Evolutionary conservation across 1,140 invertebrate species (phyloP), one percentile per base, ranked within the genome.

Genomic region (Rhizoglyphus robini): DNA sequence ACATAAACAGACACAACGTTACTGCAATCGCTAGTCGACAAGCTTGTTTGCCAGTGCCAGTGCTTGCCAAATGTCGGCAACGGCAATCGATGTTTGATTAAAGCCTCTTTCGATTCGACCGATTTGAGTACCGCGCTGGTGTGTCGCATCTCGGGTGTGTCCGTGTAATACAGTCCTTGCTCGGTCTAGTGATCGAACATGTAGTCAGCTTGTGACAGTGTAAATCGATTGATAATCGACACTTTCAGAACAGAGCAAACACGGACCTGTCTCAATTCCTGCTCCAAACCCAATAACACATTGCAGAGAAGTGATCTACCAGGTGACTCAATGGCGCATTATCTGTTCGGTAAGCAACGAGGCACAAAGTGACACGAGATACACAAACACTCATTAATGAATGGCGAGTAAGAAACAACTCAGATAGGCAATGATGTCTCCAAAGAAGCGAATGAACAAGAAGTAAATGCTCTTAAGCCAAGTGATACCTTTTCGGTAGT

Each of bases 81-180:
- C 15, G 23, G 41, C 20, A 8, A 54, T 54, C 51, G 51, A 54
- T 54, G 51, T 54, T 54, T 54, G 51, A 54, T 54, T 54, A 54
- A 8, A 54, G 20, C 23, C 8, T 25, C 51, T 46, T 46, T 46
- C 41, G 41, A 46, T 46, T 46, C 23, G 15, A 15, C 23, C 41
- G 15, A 46, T 15, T 23, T 46, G 23, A 23, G 15, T 46, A 15
- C 41, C 15, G 23, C n/a, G n/a, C n/a, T n/a, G n/a, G 41, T 15
- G 15, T 5, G 51, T 8, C 8, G 51, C 51, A 54, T 54, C 51
- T 5, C 51, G 51, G 51, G 51, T 20, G 51, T 54, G 51, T 54
- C 51, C 51, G 8, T 8, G 8, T 25, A 8, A 54, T 54, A 54
- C 23, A 8, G 23, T 8, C 8, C 51, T 8, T 20, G 36, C 8